Evolutionary conservation across 2,113 vertebrate genomes (phyloP), one percentile per base, ranked within the genome.

Genomic region (Oryzias woworae): DNA sequence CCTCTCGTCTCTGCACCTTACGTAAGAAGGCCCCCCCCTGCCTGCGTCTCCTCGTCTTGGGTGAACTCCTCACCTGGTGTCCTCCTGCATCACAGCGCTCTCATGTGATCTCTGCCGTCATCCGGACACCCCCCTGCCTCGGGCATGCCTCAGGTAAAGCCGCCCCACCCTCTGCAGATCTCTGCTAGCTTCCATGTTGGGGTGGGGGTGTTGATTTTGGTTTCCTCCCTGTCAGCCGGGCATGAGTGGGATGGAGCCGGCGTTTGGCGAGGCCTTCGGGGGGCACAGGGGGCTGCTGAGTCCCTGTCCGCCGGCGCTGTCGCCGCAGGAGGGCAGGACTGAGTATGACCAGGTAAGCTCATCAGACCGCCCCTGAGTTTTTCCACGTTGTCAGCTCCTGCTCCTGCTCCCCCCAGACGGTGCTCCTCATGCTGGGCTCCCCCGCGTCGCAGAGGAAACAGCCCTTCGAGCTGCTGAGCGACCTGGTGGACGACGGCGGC

Each of bases 241-340:
- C 69, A 88, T 85, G 80, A 90, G 84, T 74, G 91, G 90, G 87
- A 91, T 92, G 90, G 91, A 92, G 87, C 91, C 91, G 77, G 89
- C 73, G 44, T 92, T 92, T 80, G 91, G 89, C 76, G 91, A 92
- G 87, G 88, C 90, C 58, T 92, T 90, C 31, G 88, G 87, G 66
- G 86, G 70, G 0, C 85, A 85, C 73, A 73, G 89, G 78, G 77
- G 80, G 24, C 82, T 88, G 56, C 77, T 85, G 47, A 89, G 86
- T 74, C 84, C 86, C 20, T 89, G 90, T 66, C 87, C 89, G 23
- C 72, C 87, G 75, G 88, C 88, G 60, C 83, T 87, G 78, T 91
- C 90, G 22, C 88, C 87, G 53, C 87, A 88, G 54, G 87, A 89
- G 71, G 84, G 89, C 80, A 81, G 89, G 77, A 87, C 84, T 0